Conservation (phyloP, 1,140 invertebrate species). For the Paramacrobiotus metropolitanus region DNA sequence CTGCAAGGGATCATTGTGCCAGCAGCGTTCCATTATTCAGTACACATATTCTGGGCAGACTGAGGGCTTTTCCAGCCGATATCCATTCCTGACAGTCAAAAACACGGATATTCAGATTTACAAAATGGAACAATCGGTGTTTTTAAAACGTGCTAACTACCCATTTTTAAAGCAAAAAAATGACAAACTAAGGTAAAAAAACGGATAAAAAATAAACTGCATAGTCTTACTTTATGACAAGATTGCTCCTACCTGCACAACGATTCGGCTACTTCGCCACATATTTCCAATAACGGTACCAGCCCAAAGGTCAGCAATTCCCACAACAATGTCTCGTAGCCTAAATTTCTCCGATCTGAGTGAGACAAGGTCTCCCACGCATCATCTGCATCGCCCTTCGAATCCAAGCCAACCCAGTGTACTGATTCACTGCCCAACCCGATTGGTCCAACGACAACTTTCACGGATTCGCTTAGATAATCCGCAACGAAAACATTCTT, state of each 20-base stretch:
- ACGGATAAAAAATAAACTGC: too few species aligned
- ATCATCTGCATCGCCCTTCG: not conserved
- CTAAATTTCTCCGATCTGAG: too few species aligned
- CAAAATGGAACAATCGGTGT: too few species aligned
- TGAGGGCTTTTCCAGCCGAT: not conserved
- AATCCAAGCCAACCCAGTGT: not conserved
- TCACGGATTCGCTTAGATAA: slow-evolving; percentile 38
- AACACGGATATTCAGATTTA: not conserved
- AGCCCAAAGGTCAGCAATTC: slow-evolving; percentile 57
- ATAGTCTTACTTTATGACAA: too few species aligned
- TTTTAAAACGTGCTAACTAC: too few species aligned
- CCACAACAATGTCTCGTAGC: slow-evolving; percentile 63
- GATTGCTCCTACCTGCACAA: not conserved
- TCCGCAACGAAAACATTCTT: slow-evolving; percentile 46
- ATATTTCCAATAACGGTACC: slow-evolving; percentile 12
- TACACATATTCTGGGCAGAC: not conserved
- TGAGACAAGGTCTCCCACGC: too few species aligned
- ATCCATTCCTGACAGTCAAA: not conserved
- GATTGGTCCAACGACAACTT: slow-evolving; percentile 22
- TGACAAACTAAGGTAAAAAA: too few species aligned
- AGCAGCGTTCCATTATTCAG: not conserved
- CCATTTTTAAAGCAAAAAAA: not conserved
- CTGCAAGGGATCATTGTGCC: not conserved
- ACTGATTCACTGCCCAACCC: not conserved
- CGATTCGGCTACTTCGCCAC: not conserved